These are phyloP conservation scores for Prochilodus magdalenae DNA, from an alignment of 2,113 vertebrate species.

Conservation along the genomic window DNA sequence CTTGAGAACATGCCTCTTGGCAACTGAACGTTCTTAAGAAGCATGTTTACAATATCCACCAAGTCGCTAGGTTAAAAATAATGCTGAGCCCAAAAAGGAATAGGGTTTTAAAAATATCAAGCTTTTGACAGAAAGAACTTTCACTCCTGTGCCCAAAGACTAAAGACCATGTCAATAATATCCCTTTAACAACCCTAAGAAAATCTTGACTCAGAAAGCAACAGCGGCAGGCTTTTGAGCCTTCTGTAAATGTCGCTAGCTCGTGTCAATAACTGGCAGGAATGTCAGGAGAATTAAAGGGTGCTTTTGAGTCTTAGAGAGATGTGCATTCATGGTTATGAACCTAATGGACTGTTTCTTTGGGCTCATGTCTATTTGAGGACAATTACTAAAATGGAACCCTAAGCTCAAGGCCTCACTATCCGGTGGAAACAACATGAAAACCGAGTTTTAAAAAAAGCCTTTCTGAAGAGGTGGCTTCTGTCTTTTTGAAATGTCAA, in stretches of 20 bases:
- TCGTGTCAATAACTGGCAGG: constrained; percentile 15
- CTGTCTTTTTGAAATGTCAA: constrained; percentile 41
- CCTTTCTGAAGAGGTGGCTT: constrained; percentile 57
- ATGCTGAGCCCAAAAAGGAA: not conserved
- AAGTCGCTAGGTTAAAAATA: constrained; percentile 6
- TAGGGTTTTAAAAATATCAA: not conserved
- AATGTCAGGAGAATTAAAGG: constrained; percentile 32
- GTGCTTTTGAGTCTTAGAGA: constrained; percentile 26
- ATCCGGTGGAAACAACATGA: constrained; percentile 52
- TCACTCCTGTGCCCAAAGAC: not conserved
- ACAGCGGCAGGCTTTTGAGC: not conserved
- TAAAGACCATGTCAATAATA: constrained; percentile 2
- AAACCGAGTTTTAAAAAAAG: constrained; percentile 46
- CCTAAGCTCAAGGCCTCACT: constrained; percentile 58
- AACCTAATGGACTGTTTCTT: constrained; percentile 43
- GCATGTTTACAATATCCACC: constrained; percentile 2
- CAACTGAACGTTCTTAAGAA: not conserved
- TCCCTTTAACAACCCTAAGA: not conserved
- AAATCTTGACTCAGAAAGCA: constrained; percentile 11
- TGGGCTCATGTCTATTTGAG: constrained; percentile 27
- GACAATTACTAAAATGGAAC: constrained; percentile 57
- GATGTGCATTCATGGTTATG: constrained; percentile 43
- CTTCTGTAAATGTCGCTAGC: constrained; percentile 17
- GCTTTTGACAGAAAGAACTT: not conserved
- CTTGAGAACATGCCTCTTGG: not conserved